These are phyloP conservation scores for Macquaria ambigua DNA, from an alignment of 2,113 vertebrate species.

Conservation along the genomic window DNA sequence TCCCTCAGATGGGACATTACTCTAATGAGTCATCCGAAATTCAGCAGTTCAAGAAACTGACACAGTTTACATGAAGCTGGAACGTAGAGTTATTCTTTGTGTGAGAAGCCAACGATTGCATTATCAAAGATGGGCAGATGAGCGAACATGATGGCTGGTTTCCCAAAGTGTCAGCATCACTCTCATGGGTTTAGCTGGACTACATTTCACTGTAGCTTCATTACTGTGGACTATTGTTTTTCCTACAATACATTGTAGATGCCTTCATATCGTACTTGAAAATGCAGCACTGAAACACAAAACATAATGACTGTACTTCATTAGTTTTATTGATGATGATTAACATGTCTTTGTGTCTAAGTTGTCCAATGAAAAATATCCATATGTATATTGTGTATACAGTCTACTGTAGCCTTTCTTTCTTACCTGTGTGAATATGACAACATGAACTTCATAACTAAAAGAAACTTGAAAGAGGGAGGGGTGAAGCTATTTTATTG, in stretches of 20 bases:
- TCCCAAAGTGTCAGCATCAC: not conserved
- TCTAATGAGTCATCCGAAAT: not conserved
- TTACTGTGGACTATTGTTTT: constrained; percentile 61
- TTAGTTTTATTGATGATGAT: constrained; percentile 47
- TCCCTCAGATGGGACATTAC: not conserved
- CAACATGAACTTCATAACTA: constrained; percentile 16
- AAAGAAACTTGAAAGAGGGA: constrained; percentile 54
- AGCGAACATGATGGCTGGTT: constrained; percentile 15
- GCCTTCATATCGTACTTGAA: constrained; percentile 79
- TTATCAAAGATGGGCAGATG: not conserved
- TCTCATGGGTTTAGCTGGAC: constrained; percentile 27
- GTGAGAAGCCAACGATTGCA: not conserved
- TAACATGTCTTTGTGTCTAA: constrained; percentile 45
- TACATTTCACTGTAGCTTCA: constrained; percentile 62
- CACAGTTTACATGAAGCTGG: not conserved
- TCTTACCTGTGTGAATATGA: constrained; percentile 52
- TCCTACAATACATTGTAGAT: constrained; percentile 61
- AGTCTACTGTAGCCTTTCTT: constrained; percentile 60
- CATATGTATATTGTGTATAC: constrained; percentile 56
- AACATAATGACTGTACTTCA: constrained; percentile 48
- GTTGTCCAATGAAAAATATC: constrained; percentile 37
- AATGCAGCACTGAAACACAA: constrained; percentile 65
- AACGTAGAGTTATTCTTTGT: not conserved
- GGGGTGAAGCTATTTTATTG: constrained; percentile 26
- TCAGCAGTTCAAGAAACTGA: not conserved